A percentile compares a stretch with the other conserved stretches of the same genome.
Conservation (phyloP, 2,113 vertebrate species). For the Tyto alba region DNA sequence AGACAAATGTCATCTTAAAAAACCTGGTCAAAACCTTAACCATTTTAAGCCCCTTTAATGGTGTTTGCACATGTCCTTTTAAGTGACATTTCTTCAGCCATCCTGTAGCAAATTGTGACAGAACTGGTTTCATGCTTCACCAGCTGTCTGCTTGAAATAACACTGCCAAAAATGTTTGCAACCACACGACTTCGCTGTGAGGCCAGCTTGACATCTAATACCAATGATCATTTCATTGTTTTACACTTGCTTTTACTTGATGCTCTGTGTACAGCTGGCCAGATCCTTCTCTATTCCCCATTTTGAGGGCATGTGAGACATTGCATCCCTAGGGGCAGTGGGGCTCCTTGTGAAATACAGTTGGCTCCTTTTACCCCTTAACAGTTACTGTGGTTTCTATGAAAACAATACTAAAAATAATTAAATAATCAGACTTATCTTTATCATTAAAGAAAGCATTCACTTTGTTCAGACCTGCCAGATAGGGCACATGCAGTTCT, state of each 20-base stretch:
- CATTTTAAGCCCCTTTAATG: neutral
- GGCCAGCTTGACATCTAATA: neutral
- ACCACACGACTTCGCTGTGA: neutral
- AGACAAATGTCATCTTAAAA: neutral
- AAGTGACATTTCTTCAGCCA: neutral
- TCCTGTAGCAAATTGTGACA: neutral
- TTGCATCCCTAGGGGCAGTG: neutral
- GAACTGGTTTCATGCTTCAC: neutral
- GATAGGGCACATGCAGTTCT: neutral
- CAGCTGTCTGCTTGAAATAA: neutral
- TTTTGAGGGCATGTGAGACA: neutral
- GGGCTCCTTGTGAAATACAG: neutral
- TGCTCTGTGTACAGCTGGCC: neutral
- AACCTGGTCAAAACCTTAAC: accelerated
- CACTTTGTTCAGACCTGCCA: neutral
- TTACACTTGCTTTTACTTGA: neutral
- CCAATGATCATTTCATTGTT: neutral
- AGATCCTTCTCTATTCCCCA: neutral
- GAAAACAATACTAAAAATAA: neutral
- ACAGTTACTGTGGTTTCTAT: neutral
- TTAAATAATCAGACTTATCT: neutral
- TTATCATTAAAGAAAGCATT: neutral
- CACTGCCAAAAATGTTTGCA: neutral
- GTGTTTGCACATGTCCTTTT: neutral
- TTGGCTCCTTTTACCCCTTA: neutral